Percentiles rank a stretch among this genome's conserved stretches.
These are phyloP conservation scores for Macroramphosus scolopax DNA, from an alignment of 2,797 vertebrate genomes.

Conservation along the genomic window DNA sequence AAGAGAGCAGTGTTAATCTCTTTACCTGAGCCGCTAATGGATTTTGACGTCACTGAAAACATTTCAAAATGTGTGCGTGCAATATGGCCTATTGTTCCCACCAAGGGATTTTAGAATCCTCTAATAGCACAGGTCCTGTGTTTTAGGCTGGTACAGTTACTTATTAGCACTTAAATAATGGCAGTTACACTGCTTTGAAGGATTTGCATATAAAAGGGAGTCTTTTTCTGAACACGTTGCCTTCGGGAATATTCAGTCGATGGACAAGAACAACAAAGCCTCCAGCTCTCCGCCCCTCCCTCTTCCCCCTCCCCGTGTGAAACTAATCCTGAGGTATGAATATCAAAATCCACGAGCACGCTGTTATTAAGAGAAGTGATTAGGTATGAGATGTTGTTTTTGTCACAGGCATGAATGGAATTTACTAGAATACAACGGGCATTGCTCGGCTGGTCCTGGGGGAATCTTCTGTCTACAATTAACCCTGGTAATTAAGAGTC, in stretches of 20 bases:
- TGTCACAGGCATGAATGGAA: conserved; percentile 49
- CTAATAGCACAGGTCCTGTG: conserved; percentile 27
- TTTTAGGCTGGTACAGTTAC: conserved; percentile 32
- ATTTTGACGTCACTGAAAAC: conserved; percentile 52
- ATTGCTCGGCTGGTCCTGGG: conserved; percentile 56
- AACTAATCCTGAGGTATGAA: conserved; percentile 69
- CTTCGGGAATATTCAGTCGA: conserved; percentile 26
- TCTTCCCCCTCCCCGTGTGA: conserved; percentile 12
- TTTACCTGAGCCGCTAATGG: conserved; percentile 58
- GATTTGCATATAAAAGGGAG: conserved; percentile 53
- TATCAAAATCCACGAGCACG: conserved; percentile 58
- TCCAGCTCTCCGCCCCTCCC: conserved; percentile 26
- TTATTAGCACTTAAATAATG: conserved; percentile 50
- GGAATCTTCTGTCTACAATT: conserved; percentile 76
- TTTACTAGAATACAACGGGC: conserved; percentile 37
- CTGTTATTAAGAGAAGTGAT: conserved; percentile 68
- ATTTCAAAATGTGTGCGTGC: conserved; percentile 26
- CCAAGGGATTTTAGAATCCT: conserved; percentile 28
- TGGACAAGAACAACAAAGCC: conserved; percentile 42
- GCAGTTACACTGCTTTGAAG: conserved; percentile 20
- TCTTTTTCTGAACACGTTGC: conserved; percentile 43
- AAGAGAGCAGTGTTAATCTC: conserved; percentile 49
- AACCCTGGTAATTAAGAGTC: conserved; percentile 81
- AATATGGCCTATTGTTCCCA: conserved; percentile 38
- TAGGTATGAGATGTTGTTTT: conserved; percentile 50